Evolutionary conservation across 2,113 vertebrate genomes (phyloP), one percentile per base, ranked within the genome.

Genomic region (Gadus chalcogrammus): DNA sequence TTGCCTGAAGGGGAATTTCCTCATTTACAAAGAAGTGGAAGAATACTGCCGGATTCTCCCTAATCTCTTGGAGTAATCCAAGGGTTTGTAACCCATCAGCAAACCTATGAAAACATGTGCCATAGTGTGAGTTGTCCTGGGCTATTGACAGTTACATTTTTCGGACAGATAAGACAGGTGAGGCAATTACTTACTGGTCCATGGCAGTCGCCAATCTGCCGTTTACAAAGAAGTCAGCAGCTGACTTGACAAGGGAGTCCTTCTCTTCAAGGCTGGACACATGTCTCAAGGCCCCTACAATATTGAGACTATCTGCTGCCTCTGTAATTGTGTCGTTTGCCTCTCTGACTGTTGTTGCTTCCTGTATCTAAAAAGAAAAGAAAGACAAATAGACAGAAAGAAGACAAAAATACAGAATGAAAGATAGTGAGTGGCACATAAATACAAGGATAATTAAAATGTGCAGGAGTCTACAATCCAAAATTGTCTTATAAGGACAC

Each of bases 171-270:
- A n/a, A 53, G 48, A 52, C 42, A 64, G 9, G 15, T 65, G 63
- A n/a, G 27, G 52, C 22, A 65, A 55, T 71, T 68, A 69, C 65
- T 72, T 64, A 77, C 65, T 72, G 75, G 63, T 77, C 38, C 18
- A 77, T 17, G 70, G 67, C 67, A 59, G 20, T 56, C 22, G 3
- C 15, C 38, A 72, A 5, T 27, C 70, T 77, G 55, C 75, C 70
- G 61, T 73, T 73, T 3, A 28, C 12, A 65, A 24, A 24, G 24
- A 24, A 24, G 24, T 24, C 24, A 24, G 24, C 24, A 24, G 24
- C 24, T 24, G 24, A 24, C 24, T 24, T 2, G 24, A 24, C 24
- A 24, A 2, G 24, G 24, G 24, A 24, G 59, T 69, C 65, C 70
- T 56, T 73, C 20, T 62, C 61, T 6, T 64, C 15, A 55, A 64